phyloP scores from a whole-genome alignment of 2,113 vertebrate species.

The Camelus bactrianus region DNA sequence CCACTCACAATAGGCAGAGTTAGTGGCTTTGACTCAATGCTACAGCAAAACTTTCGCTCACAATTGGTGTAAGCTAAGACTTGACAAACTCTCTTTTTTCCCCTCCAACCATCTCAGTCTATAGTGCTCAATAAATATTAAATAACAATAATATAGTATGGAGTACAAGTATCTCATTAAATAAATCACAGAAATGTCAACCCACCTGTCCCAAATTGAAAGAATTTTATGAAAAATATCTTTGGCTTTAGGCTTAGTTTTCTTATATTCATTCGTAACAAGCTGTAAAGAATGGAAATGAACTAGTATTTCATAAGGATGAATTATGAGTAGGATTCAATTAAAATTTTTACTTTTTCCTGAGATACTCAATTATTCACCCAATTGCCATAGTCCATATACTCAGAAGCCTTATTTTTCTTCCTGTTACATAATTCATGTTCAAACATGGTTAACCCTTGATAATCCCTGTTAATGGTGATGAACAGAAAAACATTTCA shows the following conservation, averaged over 20 bases:
- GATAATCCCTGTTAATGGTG: constrained; percentile 39
- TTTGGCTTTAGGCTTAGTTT: constrained; percentile 68
- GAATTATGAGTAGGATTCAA: constrained; percentile 51
- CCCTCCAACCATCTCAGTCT: not conserved
- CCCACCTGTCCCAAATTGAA: not conserved
- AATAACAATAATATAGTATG: constrained; percentile 63
- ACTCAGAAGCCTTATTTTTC: constrained; percentile 45
- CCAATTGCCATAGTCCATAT: constrained; percentile 32
- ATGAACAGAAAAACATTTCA: constrained; percentile 6
- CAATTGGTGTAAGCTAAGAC: constrained; percentile 18
- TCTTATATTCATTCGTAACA: constrained; percentile 67
- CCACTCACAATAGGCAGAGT: not conserved
- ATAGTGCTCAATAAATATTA: constrained; percentile 62
- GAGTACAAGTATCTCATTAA: constrained; percentile 50
- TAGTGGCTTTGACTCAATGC: constrained; percentile 8
- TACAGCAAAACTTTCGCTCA: constrained; percentile 36
- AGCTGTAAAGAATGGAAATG: constrained; percentile 70
- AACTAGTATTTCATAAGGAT: constrained; percentile 64
- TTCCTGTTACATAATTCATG: constrained; percentile 30
- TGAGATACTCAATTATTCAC: constrained; percentile 71
- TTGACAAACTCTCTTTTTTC: not conserved
- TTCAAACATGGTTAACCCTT: constrained; percentile 29
- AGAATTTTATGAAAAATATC: constrained; percentile 66
- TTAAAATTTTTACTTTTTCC: constrained; percentile 68
- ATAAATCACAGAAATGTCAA: constrained; percentile 64